A percentile compares a stretch with the other conserved stretches of the same genome.
Evolutionary conservation across 2,113 vertebrate genomes (phyloP).

Genomic region (Epinephelus fuscoguttatus): DNA sequence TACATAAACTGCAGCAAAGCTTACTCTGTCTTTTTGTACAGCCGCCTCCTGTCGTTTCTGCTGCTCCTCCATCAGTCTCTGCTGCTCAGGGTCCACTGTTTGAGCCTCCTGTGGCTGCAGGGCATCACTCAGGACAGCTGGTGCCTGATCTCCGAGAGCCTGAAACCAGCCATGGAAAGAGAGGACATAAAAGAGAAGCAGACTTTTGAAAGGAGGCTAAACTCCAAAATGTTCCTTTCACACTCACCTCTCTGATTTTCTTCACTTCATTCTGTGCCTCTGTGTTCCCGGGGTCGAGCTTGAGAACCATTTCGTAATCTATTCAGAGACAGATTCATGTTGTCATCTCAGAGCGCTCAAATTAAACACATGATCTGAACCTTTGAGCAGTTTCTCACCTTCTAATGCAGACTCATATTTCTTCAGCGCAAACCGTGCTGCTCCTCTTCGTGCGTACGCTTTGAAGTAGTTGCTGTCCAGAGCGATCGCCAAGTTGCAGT

Average conservation of each 20-base stretch:
- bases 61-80: constrained; percentile 79
- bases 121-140: background rate
- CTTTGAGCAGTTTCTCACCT: constrained; percentile 78
- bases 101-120: constrained; percentile 36
- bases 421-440: constrained; percentile 88
- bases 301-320: constrained; percentile 94
- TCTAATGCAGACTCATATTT: constrained; percentile 90
- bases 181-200: background rate
- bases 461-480: constrained; percentile 91
- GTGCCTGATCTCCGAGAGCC: constrained; percentile 35
- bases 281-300: constrained; percentile 89
- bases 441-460: constrained; percentile 91
- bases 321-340: background rate
- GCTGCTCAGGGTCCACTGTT: constrained; percentile 70
- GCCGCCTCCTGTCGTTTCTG: constrained; percentile 91
- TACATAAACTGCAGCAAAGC: background rate
- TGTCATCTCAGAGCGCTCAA: background rate
- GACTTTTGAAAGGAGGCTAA: accelerated
- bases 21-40: constrained; percentile 93
- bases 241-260: constrained; percentile 88
- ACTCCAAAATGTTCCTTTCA: accelerated
- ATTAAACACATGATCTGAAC: background rate
- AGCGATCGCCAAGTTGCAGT: constrained; percentile 95
- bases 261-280: constrained; percentile 91
- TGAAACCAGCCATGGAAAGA: constrained; percentile 24